Conservation (phyloP, 2,888 invertebrate species). For the Hylaea fasciaria region DNA sequence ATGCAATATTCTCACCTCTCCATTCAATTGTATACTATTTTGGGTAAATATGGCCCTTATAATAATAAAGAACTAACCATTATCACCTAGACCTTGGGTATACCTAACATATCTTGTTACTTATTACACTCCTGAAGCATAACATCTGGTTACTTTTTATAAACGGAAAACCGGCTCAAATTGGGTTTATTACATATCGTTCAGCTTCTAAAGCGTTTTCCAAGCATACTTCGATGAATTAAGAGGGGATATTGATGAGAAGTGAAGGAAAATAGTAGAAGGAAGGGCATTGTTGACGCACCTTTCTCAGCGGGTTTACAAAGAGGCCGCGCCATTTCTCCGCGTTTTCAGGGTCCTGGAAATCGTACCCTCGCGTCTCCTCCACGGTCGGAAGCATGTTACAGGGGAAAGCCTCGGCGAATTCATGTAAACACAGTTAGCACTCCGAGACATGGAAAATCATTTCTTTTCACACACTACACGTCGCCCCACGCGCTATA, state of each 20-base stretch:
- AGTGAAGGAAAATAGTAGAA: slow-evolving; percentile 1
- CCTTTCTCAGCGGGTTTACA: slow-evolving; percentile 94
- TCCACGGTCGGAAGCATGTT: slow-evolving; percentile 83
- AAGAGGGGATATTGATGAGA: neutral
- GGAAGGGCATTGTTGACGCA: slow-evolving; percentile 67
- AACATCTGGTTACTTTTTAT: slow-evolving; percentile 9
- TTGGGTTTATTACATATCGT: neutral
- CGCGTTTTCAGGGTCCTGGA: slow-evolving; percentile 94
- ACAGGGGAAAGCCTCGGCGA: slow-evolving; percentile 66
- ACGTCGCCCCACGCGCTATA: slow-evolving; percentile 46
- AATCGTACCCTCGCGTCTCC: slow-evolving; percentile 89
- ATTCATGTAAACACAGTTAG: slow-evolving; percentile 80
- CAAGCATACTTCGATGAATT: neutral
- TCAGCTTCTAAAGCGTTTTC: neutral
- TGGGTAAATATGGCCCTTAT: slow-evolving; percentile 8
- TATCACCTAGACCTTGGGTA: slow-evolving; percentile 24
- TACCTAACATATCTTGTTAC: neutral
- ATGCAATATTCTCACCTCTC: too few relatives aligned
- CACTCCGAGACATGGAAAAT: slow-evolving; percentile 65
- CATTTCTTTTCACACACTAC: slow-evolving; percentile 57
- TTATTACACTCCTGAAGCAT: neutral
- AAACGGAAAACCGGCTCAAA: slow-evolving; percentile 5
- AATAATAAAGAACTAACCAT: slow-evolving; percentile 9
- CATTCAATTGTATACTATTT: too few relatives aligned
- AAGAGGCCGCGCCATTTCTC: slow-evolving; percentile 97